These are phyloP conservation scores for Rutilus rutilus DNA, from an alignment of 2,113 vertebrate species.

Conservation along the genomic window DNA sequence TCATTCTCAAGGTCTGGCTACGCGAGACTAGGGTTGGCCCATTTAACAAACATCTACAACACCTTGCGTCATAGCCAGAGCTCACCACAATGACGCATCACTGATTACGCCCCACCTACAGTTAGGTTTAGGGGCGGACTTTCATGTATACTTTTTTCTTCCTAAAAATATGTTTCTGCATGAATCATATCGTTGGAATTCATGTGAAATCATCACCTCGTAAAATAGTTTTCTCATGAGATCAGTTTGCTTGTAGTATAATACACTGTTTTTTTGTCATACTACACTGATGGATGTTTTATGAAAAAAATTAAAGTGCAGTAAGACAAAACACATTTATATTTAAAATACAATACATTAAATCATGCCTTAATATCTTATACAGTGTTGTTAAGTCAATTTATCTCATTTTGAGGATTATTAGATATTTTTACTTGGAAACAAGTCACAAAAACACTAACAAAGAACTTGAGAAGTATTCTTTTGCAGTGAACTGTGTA, in stretches of 20 bases:
- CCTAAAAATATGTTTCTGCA: not conserved
- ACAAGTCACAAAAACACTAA: not conserved
- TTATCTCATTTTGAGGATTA: not conserved
- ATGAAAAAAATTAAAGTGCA: too few species aligned
- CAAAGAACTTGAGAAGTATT: not conserved
- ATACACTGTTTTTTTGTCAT: too few species aligned
- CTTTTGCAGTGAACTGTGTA: not conserved
- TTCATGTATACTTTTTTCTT: not conserved
- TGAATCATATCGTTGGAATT: not conserved
- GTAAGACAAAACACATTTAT: too few species aligned
- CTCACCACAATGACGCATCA: too few species aligned
- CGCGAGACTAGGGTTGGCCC: too few species aligned
- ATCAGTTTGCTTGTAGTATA: too few species aligned
- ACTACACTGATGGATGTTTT: too few species aligned
- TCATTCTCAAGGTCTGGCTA: too few species aligned
- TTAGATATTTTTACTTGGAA: not conserved
- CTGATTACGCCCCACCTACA: not conserved
- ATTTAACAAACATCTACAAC: too few species aligned
- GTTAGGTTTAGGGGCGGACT: not conserved
- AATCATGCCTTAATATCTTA: not conserved
- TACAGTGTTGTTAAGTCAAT: not conserved
- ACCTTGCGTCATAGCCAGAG: too few species aligned
- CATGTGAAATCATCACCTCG: not conserved
- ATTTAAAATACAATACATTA: too few species aligned
- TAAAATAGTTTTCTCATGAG: not conserved